These are phyloP conservation scores for Rhizomys pruinosus DNA, from an alignment of 2,113 vertebrate genomes.

Conservation along the genomic window DNA sequence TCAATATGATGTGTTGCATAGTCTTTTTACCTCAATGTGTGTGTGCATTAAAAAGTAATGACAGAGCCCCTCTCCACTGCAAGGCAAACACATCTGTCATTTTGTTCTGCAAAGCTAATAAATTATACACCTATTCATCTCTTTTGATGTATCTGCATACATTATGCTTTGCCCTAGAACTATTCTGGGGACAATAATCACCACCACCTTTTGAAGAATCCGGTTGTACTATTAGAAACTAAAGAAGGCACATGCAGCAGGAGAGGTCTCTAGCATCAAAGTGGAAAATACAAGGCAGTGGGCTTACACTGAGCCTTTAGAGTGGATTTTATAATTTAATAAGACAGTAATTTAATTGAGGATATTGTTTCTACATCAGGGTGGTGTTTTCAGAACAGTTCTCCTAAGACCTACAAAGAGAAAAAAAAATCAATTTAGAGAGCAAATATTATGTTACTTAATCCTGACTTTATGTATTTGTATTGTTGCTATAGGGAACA, in stretches of 20 bases:
- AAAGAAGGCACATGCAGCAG: neutral
- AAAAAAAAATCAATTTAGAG: conserved; percentile 57
- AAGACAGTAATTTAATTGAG: conserved; percentile 4
- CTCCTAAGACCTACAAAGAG: conserved; percentile 12
- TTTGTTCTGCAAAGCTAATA: neutral
- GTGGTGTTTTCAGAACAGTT: conserved; percentile 3
- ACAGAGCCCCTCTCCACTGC: neutral
- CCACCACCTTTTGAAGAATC: neutral
- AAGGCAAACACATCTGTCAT: neutral
- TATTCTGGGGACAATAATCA: neutral
- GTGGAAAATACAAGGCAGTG: neutral
- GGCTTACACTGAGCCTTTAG: neutral
- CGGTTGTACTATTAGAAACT: neutral
- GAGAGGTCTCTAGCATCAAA: neutral
- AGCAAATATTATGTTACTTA: conserved; percentile 31
- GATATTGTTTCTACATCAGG: neutral
- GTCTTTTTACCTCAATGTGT: neutral
- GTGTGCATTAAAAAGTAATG: conserved; percentile 56
- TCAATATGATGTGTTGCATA: neutral
- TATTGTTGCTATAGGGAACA: neutral
- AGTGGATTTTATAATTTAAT: no score
- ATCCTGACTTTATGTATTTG: conserved; percentile 43
- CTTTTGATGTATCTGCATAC: neutral
- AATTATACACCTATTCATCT: conserved; percentile 43
- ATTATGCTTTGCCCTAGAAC: neutral